Conservation (phyloP, 2,797 vertebrate species). For the Aeoliscus strigatus region DNA sequence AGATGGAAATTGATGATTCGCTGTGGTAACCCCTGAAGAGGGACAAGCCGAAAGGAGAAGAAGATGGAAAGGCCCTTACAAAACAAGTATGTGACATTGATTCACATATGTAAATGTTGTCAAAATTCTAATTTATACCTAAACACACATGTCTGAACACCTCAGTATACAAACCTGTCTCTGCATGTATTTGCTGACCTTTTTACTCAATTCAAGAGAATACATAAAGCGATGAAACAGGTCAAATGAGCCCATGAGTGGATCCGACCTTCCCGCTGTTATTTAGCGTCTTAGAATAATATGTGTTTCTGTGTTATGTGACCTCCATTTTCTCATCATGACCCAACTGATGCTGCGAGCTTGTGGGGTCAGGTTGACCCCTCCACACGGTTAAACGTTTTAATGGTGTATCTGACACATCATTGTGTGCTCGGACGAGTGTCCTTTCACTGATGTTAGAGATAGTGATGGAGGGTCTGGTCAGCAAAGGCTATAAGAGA, state of each 20-base stretch:
- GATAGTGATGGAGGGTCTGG: constrained; percentile 45
- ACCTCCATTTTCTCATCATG: constrained; percentile 64
- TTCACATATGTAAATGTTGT: too few species aligned
- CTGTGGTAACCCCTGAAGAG: too few species aligned
- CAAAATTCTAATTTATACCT: too few species aligned
- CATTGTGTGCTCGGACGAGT: constrained; percentile 31
- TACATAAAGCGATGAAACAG: constrained; percentile 15
- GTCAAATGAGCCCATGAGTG: constrained; percentile 30
- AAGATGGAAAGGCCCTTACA: too few species aligned
- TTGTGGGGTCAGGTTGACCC: constrained; percentile 22
- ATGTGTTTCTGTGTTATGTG: constrained; percentile 45
- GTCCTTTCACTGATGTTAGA: constrained; percentile 14
- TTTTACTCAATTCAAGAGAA: constrained; percentile 31
- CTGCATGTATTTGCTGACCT: constrained; percentile 31
- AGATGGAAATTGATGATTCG: too few species aligned
- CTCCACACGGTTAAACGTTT: constrained; percentile 49
- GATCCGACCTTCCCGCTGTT: constrained; percentile 24
- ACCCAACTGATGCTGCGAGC: constrained; percentile 32
- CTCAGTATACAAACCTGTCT: too few species aligned
- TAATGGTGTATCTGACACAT: constrained; percentile 49
- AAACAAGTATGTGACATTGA: too few species aligned
- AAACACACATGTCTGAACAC: too few species aligned
- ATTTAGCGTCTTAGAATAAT: constrained; percentile 44
- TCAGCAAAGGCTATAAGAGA: constrained; percentile 17
- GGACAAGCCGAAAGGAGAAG: too few species aligned